A percentile compares a stretch with the other conserved stretches of the same genome.
Conservation (phyloP, 1,140 invertebrate genomes). For the Hestina assimilis region DNA sequence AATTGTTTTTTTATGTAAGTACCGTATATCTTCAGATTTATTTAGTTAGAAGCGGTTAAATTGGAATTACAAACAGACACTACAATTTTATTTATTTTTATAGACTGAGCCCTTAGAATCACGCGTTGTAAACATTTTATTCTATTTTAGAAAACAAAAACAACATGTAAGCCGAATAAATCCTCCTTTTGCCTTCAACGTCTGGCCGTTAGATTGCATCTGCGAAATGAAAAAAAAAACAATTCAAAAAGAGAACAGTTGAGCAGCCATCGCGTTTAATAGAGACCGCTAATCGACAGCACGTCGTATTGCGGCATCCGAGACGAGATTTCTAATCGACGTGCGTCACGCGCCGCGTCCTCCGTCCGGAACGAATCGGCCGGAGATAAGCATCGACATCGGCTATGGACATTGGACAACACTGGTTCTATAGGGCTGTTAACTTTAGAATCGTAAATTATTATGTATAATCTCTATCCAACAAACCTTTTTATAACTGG, state of each 20-base stretch:
- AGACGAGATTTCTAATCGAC: conserved; percentile 67
- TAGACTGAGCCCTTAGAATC: too few species aligned
- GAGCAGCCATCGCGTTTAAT: conserved; percentile 32
- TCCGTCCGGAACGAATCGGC: conserved; percentile 58
- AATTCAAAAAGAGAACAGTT: conserved; percentile 33
- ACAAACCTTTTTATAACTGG: background rate
- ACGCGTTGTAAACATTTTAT: too few species aligned
- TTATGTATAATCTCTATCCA: background rate
- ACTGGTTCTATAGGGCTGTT: conserved; percentile 38
- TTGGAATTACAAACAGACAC: too few species aligned
- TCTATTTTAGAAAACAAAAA: conserved; percentile 1
- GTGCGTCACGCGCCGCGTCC: conserved; percentile 58
- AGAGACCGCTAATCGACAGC: conserved; percentile 46
- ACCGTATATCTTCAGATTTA: too few species aligned
- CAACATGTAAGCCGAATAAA: background rate
- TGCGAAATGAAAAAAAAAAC: conserved; percentile 27
- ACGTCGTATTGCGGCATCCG: conserved; percentile 49
- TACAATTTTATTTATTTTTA: too few species aligned
- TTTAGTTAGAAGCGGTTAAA: too few species aligned
- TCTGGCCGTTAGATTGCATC: conserved; percentile 28
- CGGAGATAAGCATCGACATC: conserved; percentile 61
- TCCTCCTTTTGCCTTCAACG: conserved; percentile 7
- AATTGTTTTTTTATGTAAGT: too few species aligned
- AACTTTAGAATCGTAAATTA: conserved; percentile 10
- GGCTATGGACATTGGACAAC: conserved; percentile 36